phyloP scores from a whole-genome alignment of 2,113 vertebrate genomes.

The Leucopternis melanops region DNA sequence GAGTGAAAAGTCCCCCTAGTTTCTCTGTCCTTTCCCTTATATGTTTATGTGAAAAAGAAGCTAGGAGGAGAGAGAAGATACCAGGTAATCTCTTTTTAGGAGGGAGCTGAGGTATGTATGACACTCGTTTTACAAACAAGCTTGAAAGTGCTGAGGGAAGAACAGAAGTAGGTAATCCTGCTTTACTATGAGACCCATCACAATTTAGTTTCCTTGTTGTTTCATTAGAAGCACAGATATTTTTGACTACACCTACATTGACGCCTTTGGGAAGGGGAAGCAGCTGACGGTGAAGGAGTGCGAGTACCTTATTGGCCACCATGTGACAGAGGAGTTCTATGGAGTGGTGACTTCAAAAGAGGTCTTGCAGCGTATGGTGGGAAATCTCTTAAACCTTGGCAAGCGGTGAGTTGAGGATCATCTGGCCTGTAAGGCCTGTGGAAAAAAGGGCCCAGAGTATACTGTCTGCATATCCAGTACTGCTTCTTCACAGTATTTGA shows the following conservation, averaged over 20 bases:
- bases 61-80: neutral
- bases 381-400: conserved; percentile 93
- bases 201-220: neutral
- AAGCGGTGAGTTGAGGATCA: conserved; percentile 81
- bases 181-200: neutral
- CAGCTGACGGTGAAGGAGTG: conserved; percentile 94
- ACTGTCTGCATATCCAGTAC: fast-evolving
- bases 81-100: neutral
- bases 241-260: conserved; percentile 93
- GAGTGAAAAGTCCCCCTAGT: neutral
- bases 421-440: neutral
- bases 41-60: neutral
- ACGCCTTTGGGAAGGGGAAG: conserved; percentile 94
- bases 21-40: neutral
- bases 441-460: too few species aligned
- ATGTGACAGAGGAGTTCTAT: conserved; percentile 92
- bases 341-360: conserved; percentile 89
- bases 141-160: neutral
- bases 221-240: conserved; percentile 82
- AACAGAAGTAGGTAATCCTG: neutral
- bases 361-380: conserved; percentile 95
- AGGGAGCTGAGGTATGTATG: neutral
- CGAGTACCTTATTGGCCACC: conserved; percentile 92
- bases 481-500: neutral
- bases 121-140: neutral